A percentile compares a stretch with the other conserved stretches of the same genome.
Conservation (phyloP, 2,888 invertebrate genomes). For the Tenthredo distinguenda region DNA sequence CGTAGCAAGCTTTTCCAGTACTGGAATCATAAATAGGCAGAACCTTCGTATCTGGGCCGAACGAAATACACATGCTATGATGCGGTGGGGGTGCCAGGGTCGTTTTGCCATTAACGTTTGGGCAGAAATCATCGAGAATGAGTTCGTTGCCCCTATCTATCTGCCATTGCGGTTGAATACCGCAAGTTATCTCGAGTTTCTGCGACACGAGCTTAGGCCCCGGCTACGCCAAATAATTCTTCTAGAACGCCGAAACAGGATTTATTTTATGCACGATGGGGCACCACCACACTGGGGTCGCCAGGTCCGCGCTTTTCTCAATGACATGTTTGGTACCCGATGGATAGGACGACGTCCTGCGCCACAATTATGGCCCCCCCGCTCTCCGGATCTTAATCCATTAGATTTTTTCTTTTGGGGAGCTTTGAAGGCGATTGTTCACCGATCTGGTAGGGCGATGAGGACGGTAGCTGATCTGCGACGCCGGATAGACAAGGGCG, state of each 20-base stretch:
- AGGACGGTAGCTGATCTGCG: slow-evolving; percentile 58
- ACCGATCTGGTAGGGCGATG: slow-evolving; percentile 59
- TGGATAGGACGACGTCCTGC: slow-evolving; percentile 63
- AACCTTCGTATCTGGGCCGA: slow-evolving; percentile 58
- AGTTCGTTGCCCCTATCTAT: slow-evolving; percentile 58
- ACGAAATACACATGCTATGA: slow-evolving; percentile 57
- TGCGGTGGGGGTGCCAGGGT: slow-evolving; percentile 56
- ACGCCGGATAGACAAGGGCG: slow-evolving; percentile 57
- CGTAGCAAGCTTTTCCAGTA: slow-evolving; percentile 57
- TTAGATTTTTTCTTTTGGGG: slow-evolving; percentile 63
- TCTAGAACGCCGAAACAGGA: slow-evolving; percentile 42
- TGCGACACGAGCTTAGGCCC: slow-evolving; percentile 52
- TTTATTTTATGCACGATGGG: slow-evolving; percentile 69
- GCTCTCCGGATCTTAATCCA: slow-evolving; percentile 62
- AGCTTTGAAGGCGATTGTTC: slow-evolving; percentile 61
- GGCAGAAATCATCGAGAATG: slow-evolving; percentile 58
- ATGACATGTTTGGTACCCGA: slow-evolving; percentile 57
- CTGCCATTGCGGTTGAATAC: slow-evolving; percentile 57
- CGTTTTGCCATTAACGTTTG: slow-evolving; percentile 60
- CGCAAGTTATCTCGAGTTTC: slow-evolving; percentile 57
- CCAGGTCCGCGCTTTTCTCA: too few species aligned
- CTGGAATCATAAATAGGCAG: slow-evolving; percentile 57
- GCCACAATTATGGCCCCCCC: slow-evolving; percentile 60
- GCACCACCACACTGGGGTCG: slow-evolving; percentile 61
- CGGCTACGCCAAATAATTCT: slow-evolving; percentile 52